phyloP scores from a whole-genome alignment of 2,113 vertebrate species.

The Hystrix cristata region DNA sequence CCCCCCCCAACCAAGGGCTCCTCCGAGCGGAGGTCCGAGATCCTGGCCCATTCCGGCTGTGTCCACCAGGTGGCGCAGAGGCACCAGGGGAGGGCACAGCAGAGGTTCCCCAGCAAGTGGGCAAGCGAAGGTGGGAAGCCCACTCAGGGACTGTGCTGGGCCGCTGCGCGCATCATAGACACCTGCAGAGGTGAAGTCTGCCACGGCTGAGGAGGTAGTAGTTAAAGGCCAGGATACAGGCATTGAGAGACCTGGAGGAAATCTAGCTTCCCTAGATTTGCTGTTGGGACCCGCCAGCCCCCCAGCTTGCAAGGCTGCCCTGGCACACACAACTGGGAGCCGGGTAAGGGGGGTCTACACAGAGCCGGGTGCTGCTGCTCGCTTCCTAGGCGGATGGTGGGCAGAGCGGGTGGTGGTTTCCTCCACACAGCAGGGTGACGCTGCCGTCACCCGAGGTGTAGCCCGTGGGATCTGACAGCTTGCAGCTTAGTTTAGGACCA shows the following conservation, averaged over 20 bases:
- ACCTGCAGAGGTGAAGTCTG: not conserved
- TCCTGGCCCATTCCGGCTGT: not conserved
- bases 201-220: not conserved
- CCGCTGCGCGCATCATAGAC: not conserved
- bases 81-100: not conserved
- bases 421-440: not conserved
- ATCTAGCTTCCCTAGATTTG: not conserved
- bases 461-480: not conserved
- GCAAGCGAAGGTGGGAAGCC: not conserved
- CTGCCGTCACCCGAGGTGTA: not conserved
- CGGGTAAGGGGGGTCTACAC: not conserved
- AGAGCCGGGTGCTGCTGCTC: not conserved
- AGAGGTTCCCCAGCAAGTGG: not conserved
- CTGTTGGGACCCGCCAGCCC: not conserved
- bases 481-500: not conserved
- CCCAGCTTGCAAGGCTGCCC: not conserved
- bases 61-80: constrained; percentile 71
- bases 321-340: not conserved
- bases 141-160: not conserved
- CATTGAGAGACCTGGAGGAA: not conserved
- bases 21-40: not conserved
- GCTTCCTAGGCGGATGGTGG: not conserved
- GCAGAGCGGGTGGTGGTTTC: not conserved
- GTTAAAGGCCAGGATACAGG: not conserved
- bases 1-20: accelerated